Evolutionary conservation across 2,113 vertebrate species (phyloP).

Genomic region (Phaetusa simplex): DNA sequence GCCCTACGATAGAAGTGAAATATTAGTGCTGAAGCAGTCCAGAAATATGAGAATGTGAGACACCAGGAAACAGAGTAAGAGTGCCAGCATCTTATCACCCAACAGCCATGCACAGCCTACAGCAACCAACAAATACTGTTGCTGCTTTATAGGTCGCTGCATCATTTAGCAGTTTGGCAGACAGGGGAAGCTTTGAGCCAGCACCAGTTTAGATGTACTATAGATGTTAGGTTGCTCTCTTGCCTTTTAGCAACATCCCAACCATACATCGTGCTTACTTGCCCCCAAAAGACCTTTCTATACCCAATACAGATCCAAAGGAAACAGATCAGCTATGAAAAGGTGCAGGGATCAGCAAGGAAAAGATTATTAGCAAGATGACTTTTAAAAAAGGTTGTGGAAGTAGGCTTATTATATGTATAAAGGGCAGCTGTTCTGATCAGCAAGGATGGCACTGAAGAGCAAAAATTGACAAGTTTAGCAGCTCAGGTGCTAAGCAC

Average conservation of each 20-base stretch:
- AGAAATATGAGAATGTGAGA: rapidly evolving
- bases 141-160: background rate
- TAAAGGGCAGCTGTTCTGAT: background rate
- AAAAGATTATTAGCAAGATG: background rate
- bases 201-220: background rate
- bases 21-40: background rate
- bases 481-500: background rate
- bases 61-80: background rate
- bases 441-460: background rate
- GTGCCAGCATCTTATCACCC: background rate
- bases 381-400: background rate
- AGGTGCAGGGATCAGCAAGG: background rate
- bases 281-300: background rate
- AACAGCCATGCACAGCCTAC: rapidly evolving
- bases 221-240: background rate
- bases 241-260: background rate
- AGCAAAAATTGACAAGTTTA: background rate
- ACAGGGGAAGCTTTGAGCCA: background rate
- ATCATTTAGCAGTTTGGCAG: background rate
- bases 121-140: background rate
- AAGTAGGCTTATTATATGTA: background rate
- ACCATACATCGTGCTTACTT: background rate
- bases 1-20: background rate
- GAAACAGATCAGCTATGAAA: background rate
- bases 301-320: background rate